Evolutionary conservation across 2,888 invertebrate genomes (phyloP), one percentile per base, ranked within the genome.

Genomic region (Lithophane semibrunnea): DNA sequence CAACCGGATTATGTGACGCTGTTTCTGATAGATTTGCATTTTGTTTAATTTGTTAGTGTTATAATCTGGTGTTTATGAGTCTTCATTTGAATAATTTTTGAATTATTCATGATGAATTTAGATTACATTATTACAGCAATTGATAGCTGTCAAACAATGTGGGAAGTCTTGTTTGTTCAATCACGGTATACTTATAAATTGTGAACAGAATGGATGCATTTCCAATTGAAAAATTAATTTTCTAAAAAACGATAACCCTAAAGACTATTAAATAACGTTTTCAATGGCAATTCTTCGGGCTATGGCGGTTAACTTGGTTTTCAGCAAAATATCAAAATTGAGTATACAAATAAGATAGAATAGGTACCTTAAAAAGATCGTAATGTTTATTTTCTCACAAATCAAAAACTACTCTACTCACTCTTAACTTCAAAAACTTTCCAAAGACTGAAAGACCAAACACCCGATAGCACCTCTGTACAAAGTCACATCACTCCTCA

Each of bases 1-100:
- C 84, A 86, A 72, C 85, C 72, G 80, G 87, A 82, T 89, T 82
- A 77, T 77, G 67, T 70, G 70, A 68, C 82, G 70, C 73, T 86
- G 84, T 86, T 69, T 24, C 70, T 85, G 80, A 85, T 83, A 77
- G 83, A 87, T 86, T 87, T 86, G 76, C 87, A 85, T 85, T 78
- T 79, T 56, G 73, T 85, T 78, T 75, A 67, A 81, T 81, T 82
- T 81, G 71, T 84, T 76, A 84, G 73, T 84, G 61, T 58, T 69
- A 70, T 73, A 76, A 84, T 75, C 71, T 77, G 65, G 52, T 77
- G 68, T 75, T 76, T 86, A 80, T 74, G 65, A 70, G 69, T 44
- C 54, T 54, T 4, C 12, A 68, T 76, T 77, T 63, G 18, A 76
- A 73, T 77, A 75, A 70, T 65, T 29, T 73, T n/a, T 75, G 56